These are phyloP conservation scores for Cryptotis parvus DNA, from an alignment of 2,113 vertebrate genomes.

Conservation along the genomic window DNA sequence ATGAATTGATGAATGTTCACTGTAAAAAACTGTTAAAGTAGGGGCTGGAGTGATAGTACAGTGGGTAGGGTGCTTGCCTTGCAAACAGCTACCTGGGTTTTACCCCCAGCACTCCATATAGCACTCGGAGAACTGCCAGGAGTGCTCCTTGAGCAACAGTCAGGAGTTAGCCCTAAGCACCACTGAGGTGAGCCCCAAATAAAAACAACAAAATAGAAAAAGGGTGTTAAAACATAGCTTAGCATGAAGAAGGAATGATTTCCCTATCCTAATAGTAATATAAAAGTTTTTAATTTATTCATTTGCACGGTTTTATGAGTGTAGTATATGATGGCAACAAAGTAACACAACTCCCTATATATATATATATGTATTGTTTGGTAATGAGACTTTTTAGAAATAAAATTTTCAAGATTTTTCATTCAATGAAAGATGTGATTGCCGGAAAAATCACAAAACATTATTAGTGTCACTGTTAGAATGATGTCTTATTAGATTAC, in stretches of 20 bases:
- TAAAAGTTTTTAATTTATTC: not conserved
- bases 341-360: not conserved
- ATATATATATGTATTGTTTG: not conserved
- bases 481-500: slow-evolving; percentile 70
- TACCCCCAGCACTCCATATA: no score
- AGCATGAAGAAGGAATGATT: slow-evolving; percentile 28
- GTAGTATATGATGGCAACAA: not conserved
- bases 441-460: slow-evolving; percentile 38
- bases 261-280: not conserved
- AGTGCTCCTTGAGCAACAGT: no score
- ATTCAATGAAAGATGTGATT: slow-evolving; percentile 40
- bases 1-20: slow-evolving; percentile 6
- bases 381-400: slow-evolving; percentile 54
- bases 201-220: not conserved
- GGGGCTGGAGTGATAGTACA: no score
- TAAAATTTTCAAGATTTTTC: slow-evolving; percentile 21
- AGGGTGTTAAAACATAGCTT: not conserved
- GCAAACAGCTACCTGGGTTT: no score
- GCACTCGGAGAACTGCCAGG: no score
- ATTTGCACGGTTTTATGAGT: slow-evolving; percentile 49
- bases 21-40: not conserved
- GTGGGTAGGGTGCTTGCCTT: no score
- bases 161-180: no score
- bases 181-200: no score
- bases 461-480: slow-evolving; percentile 63